phyloP scores from a whole-genome alignment of 2,888 invertebrate species.

The Candidula unifasciata region DNA sequence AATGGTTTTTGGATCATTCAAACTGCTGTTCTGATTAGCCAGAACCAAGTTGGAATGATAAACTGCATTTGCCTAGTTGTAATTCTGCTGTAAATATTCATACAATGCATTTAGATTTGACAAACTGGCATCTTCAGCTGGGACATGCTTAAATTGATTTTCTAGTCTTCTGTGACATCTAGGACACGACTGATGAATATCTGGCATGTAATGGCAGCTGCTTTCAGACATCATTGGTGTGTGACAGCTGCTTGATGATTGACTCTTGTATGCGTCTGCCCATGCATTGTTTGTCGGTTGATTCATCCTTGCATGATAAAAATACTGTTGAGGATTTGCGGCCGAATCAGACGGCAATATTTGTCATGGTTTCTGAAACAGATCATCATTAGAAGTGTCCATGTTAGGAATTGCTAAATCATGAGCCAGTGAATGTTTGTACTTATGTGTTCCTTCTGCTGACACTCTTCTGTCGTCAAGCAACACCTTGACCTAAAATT shows the following conservation, averaged over 20 bases:
- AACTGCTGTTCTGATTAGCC: constrained; percentile 19
- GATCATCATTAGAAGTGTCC: background rate
- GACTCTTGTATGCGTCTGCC: too few relatives aligned
- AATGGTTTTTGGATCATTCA: background rate
- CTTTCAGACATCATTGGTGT: background rate
- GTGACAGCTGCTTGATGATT: background rate
- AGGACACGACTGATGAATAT: background rate
- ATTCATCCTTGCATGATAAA: background rate
- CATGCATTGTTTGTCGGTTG: too few relatives aligned
- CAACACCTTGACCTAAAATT: too few relatives aligned
- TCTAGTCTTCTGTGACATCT: background rate
- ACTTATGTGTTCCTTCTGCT: background rate
- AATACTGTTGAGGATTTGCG: too few relatives aligned
- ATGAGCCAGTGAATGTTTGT: background rate
- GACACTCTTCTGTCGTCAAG: background rate
- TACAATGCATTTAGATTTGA: constrained; percentile 19
- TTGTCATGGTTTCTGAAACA: background rate
- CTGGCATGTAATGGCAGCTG: background rate
- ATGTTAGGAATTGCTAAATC: background rate
- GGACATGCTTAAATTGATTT: background rate
- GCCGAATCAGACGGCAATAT: background rate
- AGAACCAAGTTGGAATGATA: constrained; percentile 41
- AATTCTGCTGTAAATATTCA: constrained; percentile 13
- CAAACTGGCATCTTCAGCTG: background rate
- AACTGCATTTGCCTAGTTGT: constrained; percentile 22